A percentile compares a stretch with the other conserved stretches of the same genome.
Evolutionary conservation across 2,113 vertebrate species (phyloP).

Genomic region (Onychorhynchus coronatus): DNA sequence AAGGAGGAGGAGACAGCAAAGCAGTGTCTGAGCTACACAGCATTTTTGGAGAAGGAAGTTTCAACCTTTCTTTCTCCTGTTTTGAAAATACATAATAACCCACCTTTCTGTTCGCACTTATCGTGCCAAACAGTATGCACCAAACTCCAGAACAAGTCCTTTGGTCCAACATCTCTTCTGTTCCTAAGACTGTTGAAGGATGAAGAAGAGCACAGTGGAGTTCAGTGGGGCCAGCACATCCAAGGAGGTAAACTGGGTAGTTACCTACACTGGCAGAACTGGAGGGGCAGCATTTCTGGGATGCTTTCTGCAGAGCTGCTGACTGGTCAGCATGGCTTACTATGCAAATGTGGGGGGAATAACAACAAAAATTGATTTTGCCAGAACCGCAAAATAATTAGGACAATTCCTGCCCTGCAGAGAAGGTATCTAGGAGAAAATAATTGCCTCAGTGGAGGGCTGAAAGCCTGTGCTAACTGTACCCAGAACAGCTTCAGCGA

Average conservation of each 20-base stretch:
- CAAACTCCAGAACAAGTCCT: not conserved
- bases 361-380: constrained; percentile 48
- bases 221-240: not conserved
- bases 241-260: not conserved
- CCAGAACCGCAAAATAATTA: constrained; percentile 51
- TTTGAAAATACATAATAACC: not conserved
- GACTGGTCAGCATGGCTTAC: not conserved
- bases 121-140: not conserved
- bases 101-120: not conserved
- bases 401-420: constrained; percentile 28
- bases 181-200: not conserved
- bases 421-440: not conserved
- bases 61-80: not conserved
- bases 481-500: not conserved
- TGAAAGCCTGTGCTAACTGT: constrained; percentile 8
- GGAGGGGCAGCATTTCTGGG: constrained; percentile 47
- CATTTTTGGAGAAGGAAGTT: not conserved
- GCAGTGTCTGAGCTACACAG: not conserved
- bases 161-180: not conserved
- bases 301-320: constrained; percentile 9
- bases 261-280: constrained; percentile 7
- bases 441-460: not conserved
- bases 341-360: not conserved
- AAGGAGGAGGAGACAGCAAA: not conserved
- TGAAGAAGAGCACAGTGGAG: not conserved